Evolutionary conservation across 2,113 vertebrate species (phyloP), one percentile per base, ranked within the genome.

Genomic region (Origma solitaria): DNA sequence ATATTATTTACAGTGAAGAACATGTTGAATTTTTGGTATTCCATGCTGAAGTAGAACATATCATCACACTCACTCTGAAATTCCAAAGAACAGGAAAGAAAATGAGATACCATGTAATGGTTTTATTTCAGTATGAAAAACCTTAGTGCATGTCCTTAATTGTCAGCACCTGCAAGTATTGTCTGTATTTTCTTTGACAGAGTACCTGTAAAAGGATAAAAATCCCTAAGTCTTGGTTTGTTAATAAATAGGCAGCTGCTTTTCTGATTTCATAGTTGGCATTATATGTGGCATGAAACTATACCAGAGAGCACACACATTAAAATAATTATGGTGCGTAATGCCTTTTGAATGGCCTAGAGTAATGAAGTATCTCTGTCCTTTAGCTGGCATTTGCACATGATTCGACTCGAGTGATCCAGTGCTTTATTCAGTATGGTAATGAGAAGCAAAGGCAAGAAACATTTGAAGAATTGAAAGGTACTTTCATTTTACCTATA

Each of bases 371-470:
- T 40, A 1, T 35, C 27, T 94, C 19, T 96, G 7, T 81, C 40
- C 45, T 84, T 11, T 86, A 99, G 99, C 98, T 99, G 96, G 99
- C 99, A 0, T 99, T 99, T 95, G 99, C 99, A 6, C 99, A 99
- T 10, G 99, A 99, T 93, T 99, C 99, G 1, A 99, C 99, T 23
- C 98, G 99, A 23, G 99, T 99, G 69, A 98, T 99, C 93, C 99
- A 99, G 96, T 99, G 99, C 94, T 99, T 98, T 83, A 98, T 99
- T 92, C 99, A 99, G 91, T 99, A 99, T 54, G 99, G 98, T 28
- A 98, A 72, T 73, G 98, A 99, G 56, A 96, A 98, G 77, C 99
- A 99, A 96, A 98, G 98, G 47, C 97, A 97, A 65, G 98, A 98
- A 62, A 97, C 98, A 24, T 99, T 99, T 86, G 98, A 99, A 61